Percentiles rank a stretch among this genome's conserved stretches.
Conservation (phyloP, 2,888 invertebrate species). For the Zhengitettix transpicula region DNA sequence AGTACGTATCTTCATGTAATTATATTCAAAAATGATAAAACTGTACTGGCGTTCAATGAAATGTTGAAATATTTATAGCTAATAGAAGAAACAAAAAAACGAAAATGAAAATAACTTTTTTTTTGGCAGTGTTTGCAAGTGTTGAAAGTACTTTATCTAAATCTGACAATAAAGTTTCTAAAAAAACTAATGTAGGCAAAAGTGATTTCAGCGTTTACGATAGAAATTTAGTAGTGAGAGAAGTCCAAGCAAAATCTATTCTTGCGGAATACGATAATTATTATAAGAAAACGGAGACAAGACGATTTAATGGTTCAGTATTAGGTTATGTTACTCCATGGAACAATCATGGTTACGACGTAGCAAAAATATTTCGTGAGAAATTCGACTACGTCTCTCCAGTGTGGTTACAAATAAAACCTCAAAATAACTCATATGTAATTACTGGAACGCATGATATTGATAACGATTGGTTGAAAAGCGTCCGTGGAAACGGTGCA, state of each 20-base stretch:
- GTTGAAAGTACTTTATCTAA: slow-evolving; percentile 11
- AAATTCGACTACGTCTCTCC: slow-evolving; percentile 87
- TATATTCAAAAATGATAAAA: too few species aligned
- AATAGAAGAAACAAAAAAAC: too few species aligned
- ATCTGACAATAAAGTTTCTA: slow-evolving; percentile 17
- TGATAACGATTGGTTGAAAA: slow-evolving; percentile 65
- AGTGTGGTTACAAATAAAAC: slow-evolving; percentile 80
- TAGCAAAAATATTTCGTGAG: slow-evolving; percentile 73
- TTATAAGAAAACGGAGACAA: slow-evolving; percentile 45
- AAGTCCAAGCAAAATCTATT: slow-evolving; percentile 54
- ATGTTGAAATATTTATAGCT: too few species aligned
- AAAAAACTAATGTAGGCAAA: slow-evolving; percentile 30
- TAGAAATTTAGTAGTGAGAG: slow-evolving; percentile 48
- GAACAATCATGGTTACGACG: slow-evolving; percentile 87
- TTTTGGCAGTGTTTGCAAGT: background rate
- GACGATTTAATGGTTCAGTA: slow-evolving; percentile 54
- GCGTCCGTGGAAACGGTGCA: slow-evolving; percentile 43
- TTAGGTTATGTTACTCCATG: slow-evolving; percentile 90
- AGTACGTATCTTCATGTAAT: too few species aligned
- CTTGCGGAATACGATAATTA: slow-evolving; percentile 58
- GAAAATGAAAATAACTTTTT: too few species aligned
- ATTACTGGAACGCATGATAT: slow-evolving; percentile 66
- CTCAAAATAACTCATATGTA: slow-evolving; percentile 45
- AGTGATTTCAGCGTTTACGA: slow-evolving; percentile 47
- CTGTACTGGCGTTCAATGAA: too few species aligned